These are phyloP conservation scores for Vultur gryphus DNA, from an alignment of 2,797 vertebrate genomes.

Conservation along the genomic window DNA sequence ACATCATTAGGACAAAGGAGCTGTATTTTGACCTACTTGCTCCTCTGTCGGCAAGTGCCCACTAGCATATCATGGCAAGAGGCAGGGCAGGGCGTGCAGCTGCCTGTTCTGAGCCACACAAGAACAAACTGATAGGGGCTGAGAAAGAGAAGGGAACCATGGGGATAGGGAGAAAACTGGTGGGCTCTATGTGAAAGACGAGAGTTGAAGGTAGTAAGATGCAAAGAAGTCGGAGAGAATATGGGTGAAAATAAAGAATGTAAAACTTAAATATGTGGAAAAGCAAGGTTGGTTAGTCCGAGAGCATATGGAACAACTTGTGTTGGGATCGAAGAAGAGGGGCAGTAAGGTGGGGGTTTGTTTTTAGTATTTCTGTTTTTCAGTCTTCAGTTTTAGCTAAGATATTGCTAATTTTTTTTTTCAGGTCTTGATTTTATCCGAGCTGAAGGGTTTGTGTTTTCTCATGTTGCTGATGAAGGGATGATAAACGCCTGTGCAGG, in stretches of 20 bases:
- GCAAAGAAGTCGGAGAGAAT: not conserved
- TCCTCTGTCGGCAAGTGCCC: accelerated
- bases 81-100: not conserved
- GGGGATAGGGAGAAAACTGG: too few species aligned
- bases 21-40: not conserved
- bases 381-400: not conserved
- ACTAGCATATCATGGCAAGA: not conserved
- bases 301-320: not conserved
- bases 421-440: constrained; percentile 84
- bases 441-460: constrained; percentile 83
- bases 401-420: not conserved
- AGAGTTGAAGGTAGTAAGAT: not conserved
- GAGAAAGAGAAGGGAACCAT: not conserved
- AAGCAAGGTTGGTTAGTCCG: not conserved
- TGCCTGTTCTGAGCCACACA: not conserved
- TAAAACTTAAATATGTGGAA: not conserved
- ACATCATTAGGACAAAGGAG: accelerated
- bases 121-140: not conserved
- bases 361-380: not conserved
- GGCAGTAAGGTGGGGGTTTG: not conserved
- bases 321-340: not conserved
- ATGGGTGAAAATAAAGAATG: not conserved
- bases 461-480: constrained; percentile 84
- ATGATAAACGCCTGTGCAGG: constrained; percentile 86
- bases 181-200: not conserved